Conservation (phyloP, 2,888 invertebrate species). For the Rhabditophanes sp. region DNA sequence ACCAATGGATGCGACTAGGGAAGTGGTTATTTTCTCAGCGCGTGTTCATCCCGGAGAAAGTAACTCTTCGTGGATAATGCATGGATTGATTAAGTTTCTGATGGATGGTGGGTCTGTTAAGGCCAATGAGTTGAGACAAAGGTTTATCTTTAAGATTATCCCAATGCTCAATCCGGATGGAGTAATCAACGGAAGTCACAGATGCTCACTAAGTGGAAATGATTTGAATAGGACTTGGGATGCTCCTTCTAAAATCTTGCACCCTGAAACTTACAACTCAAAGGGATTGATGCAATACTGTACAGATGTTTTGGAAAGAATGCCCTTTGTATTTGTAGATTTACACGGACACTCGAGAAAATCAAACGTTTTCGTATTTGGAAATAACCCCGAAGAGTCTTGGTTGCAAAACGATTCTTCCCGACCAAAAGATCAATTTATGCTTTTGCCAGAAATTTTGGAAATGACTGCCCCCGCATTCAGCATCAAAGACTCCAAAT, state of each 20-base stretch:
- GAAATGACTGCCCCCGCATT: constrained; percentile 59
- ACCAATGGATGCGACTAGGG: constrained; percentile 21
- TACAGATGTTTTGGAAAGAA: constrained; percentile 20
- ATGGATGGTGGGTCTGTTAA: constrained; percentile 3
- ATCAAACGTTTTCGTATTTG: constrained; percentile 88
- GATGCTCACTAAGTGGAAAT: constrained; percentile 76
- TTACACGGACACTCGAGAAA: constrained; percentile 82
- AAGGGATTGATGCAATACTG: constrained; percentile 51
- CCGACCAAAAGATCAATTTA: constrained; percentile 14
- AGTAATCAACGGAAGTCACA: constrained; percentile 59
- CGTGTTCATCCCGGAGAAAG: constrained; percentile 75
- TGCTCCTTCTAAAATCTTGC: constrained; percentile 72
- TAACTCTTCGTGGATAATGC: constrained; percentile 75
- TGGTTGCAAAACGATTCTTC: constrained; percentile 23
- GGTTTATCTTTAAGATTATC: constrained; percentile 66
- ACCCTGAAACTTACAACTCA: constrained; percentile 82
- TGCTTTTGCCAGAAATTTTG: constrained; percentile 61
- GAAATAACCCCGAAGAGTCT: constrained; percentile 55
- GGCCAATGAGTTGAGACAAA: constrained; percentile 52
- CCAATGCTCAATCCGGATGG: constrained; percentile 79
- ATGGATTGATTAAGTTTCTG: constrained; percentile 49
- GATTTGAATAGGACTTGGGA: constrained; percentile 72
- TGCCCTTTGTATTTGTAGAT: constrained; percentile 62
- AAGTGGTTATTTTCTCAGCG: constrained; percentile 56
- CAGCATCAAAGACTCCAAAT: constrained; percentile 59